Evolutionary conservation across 2,888 invertebrate species (phyloP).

Genomic region (Parnassius orleans): DNA sequence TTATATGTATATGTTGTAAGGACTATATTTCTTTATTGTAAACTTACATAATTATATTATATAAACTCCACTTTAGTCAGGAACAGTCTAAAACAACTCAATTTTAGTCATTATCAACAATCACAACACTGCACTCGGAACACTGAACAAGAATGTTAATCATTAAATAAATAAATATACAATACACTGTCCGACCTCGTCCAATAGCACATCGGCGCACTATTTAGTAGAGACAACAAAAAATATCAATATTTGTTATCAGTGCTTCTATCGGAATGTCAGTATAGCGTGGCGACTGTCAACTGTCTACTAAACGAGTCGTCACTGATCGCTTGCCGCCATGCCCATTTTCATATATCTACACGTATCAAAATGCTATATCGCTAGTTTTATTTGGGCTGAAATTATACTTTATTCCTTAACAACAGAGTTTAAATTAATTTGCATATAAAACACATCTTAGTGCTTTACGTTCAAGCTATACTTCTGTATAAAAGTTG

Average conservation of each 20-base stretch:
- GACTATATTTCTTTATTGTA: background rate
- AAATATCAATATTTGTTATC: slow-evolving; percentile 73
- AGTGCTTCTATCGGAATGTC: slow-evolving; percentile 78
- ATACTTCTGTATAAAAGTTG: slow-evolving; percentile 15
- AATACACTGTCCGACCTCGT: slow-evolving; percentile 33
- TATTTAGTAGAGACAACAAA: slow-evolving; percentile 59
- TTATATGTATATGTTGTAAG: too few relatives aligned
- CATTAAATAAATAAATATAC: slow-evolving; percentile 27
- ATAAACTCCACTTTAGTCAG: slow-evolving; percentile 21
- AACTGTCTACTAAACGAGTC: slow-evolving; percentile 81
- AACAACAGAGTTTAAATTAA: slow-evolving; percentile 32
- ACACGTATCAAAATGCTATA: slow-evolving; percentile 36
- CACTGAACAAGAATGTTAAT: slow-evolving; percentile 30
- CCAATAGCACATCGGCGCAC: slow-evolving; percentile 44
- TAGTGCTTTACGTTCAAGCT: slow-evolving; percentile 2
- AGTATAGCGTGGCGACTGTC: slow-evolving; percentile 80
- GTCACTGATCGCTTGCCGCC: slow-evolving; percentile 75
- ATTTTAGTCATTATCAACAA: slow-evolving; percentile 53
- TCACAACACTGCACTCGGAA: slow-evolving; percentile 59
- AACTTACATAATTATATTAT: slow-evolving; percentile 7
- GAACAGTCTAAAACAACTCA: slow-evolving; percentile 29
- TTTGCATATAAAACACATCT: slow-evolving; percentile 16
- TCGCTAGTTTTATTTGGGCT: slow-evolving; percentile 30
- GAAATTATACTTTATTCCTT: slow-evolving; percentile 33
- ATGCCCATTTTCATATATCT: slow-evolving; percentile 70